Base-by-base conservation (phyloP, 2,797 vertebrate genomes). In the Mormyrops attenuatus region DNA sequence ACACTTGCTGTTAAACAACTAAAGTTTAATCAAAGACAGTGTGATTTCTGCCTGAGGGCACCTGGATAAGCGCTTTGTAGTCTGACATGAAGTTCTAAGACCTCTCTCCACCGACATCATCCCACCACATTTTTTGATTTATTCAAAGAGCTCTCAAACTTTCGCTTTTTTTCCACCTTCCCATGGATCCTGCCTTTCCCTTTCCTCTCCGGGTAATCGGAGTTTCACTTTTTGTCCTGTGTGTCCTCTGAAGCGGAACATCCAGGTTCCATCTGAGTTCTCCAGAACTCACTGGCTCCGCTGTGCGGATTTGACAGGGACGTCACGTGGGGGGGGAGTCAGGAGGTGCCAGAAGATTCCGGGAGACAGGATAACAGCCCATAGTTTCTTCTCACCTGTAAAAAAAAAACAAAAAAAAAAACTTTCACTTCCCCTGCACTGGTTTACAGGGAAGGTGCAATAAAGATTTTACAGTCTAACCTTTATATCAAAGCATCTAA, bases 21-120 rank as follows among this genome's bases (percentile, higher is more conserved):
- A 92, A 94, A 94, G 93, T 93, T 93, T 92, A 93, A 94, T 94
- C 93, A 92, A 94, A 93, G 91, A 91, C 90, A 9, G 89, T 85
- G 91, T 92, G 92, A 89, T 90, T 89, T 91, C 57, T 92, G 89
- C 89, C 92, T 89, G 90, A 63, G 85, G 92, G 90, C 87, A 92
- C 91, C 57, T 80, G 73, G 73, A 38, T 89, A 4, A 44, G 90
- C 90, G 82, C 44, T 85, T 85, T 85, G 47, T 52, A 85, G 47
- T 85, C 47, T 52, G 82, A 85, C 47, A 80, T 9, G 73, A 80
- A 49, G 47, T 85, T 85, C 82, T 91, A 73, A 89, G 93, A 91
- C 57, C 50, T 93, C 30, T 52, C 57, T 93, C 85, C 38, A 41
- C 53, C 47, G 41, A 89, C 91, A 92, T 93, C 92, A 92, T 90